Conservation (phyloP, 2,888 invertebrate genomes). For the Marronus borbonicus region DNA sequence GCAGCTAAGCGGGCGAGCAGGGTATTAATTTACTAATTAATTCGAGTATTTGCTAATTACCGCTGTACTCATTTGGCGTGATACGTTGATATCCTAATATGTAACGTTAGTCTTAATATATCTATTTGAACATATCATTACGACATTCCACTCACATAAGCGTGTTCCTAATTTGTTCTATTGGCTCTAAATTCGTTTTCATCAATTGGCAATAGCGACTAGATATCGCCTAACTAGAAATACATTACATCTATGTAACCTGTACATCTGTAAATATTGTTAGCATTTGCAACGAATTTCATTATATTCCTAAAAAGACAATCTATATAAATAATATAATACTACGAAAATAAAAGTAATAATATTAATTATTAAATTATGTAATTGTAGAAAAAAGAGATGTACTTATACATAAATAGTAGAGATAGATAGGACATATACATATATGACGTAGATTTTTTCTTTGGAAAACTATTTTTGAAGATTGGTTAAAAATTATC, state of each 20-base stretch:
- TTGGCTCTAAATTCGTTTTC: neutral
- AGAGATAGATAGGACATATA: neutral
- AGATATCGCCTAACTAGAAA: slow-evolving; percentile 6
- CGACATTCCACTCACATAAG: slow-evolving; percentile 45
- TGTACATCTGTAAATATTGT: slow-evolving; percentile 45
- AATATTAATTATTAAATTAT: slow-evolving; percentile 22
- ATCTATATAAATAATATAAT: slow-evolving; percentile 60
- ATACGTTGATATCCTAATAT: neutral
- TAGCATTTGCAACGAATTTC: slow-evolving; percentile 62
- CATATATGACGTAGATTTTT: neutral
- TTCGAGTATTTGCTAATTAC: neutral
- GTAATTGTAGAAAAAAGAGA: slow-evolving; percentile 23
- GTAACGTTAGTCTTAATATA: slow-evolving; percentile 31
- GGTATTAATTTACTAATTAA: too few species aligned
- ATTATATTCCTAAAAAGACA: slow-evolving; percentile 62
- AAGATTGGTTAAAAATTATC: slow-evolving; percentile 35
- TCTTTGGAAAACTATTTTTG: slow-evolving; percentile 16
- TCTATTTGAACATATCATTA: slow-evolving; percentile 50
- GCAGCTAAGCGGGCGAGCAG: too few species aligned
- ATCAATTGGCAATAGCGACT: slow-evolving; percentile 44
- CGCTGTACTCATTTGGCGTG: neutral
- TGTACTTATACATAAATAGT: slow-evolving; percentile 30
- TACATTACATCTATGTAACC: neutral
- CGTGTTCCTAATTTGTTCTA: slow-evolving; percentile 21
- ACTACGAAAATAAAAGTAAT: slow-evolving; percentile 29